Base-by-base conservation (phyloP, 2,797 vertebrate genomes). In the Hirundo rustica region DNA sequence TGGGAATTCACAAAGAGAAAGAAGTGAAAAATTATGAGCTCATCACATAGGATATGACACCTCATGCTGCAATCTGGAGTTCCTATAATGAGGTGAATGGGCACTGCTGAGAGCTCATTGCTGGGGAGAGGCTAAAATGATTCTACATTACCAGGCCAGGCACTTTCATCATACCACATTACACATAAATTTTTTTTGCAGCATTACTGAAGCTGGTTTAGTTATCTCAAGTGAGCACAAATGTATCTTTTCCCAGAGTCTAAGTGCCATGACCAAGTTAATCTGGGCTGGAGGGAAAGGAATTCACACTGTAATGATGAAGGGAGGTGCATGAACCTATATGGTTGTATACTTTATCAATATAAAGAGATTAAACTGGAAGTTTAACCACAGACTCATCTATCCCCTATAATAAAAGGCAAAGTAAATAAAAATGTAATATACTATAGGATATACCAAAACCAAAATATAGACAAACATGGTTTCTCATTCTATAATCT, bases 361-460 rank as follows among this genome's bases (percentile, higher is more conserved):
- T 29, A 77, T 13, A 65, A 84, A 88, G 61, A 61, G 6, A 66
- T 22, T 61, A 34, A 87, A 74, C 8, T 76, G 26, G 23, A 89
- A 87, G 29, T 18, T 70, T 65, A 61, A 38, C 30, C 70, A 55
- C 15, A 81, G 40, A 66, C 11, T 54, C 22, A 42, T 6, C 26
- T 1, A 65, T 72, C 60, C 50, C 13, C 45, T 61, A 30, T 36
- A 86, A 75, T 50, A 86, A 90, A 88, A 84, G 7, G 30, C 3
- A 94, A 95, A 94, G 26, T 51, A 72, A 83, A 94, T 38, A 57
- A 57, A 85, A 88, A 74, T 45, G 15, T 60, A 82, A 82, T 82
- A 48, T n/a, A 40, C 14, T 34, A 23, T 13, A 60, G 34, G n/a
- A 66, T 23, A 81, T 21, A 87, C 2, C 4, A 88, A 30, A 76